phyloP scores from a whole-genome alignment of 64 coral and sea anemone genomes.

The Porites lutea region DNA sequence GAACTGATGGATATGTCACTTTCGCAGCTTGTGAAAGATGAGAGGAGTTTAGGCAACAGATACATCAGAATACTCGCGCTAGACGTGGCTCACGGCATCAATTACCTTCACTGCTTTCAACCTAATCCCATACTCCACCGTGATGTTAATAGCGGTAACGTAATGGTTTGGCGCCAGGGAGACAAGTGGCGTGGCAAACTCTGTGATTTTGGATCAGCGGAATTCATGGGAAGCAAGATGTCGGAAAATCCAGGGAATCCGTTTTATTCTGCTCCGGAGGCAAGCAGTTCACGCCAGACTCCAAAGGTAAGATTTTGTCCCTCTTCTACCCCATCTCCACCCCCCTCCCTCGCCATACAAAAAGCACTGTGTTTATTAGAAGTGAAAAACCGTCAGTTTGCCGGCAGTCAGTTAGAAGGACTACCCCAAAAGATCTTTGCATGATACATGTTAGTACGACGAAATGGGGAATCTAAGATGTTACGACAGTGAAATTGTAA shows the following conservation, averaged over 20 bases:
- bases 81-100: constrained; percentile 70
- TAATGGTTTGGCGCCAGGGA: constrained; percentile 90
- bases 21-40: constrained; percentile 59
- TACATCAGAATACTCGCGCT: constrained; percentile 74
- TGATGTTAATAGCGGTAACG: constrained; percentile 83
- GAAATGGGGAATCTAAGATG: no score
- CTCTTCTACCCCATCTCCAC: background rate
- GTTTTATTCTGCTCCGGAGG: constrained; percentile 89
- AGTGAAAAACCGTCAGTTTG: no score
- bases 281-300: constrained; percentile 50
- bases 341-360: no score
- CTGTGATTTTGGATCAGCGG: constrained; percentile 96
- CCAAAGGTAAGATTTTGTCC: constrained; percentile 51
- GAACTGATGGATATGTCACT: constrained; percentile 91
- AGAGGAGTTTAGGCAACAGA: constrained; percentile 56
- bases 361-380: no score
- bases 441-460: no score
- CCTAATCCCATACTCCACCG: constrained; percentile 86
- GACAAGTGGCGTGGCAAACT: constrained; percentile 84
- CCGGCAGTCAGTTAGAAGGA: no score
- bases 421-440: no score
- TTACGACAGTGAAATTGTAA: no score
- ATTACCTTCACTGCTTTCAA: constrained; percentile 87
- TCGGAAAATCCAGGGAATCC: constrained; percentile 91
- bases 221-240: constrained; percentile 80